phyloP scores from a whole-genome alignment of 2,888 invertebrate species.

The Drosophila hamatofila region DNA sequence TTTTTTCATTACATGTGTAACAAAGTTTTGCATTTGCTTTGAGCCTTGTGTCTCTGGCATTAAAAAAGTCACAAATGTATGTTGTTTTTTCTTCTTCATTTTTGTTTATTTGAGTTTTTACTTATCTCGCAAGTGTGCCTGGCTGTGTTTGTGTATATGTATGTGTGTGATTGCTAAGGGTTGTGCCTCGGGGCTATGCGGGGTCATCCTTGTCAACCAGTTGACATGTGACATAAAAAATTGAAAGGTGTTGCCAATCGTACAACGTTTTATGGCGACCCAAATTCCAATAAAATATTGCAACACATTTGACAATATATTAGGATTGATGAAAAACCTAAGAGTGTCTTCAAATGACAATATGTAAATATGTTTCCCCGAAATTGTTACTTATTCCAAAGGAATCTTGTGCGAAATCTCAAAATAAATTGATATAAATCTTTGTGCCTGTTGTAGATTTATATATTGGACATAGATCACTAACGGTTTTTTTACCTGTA shows the following conservation, averaged over 20 bases:
- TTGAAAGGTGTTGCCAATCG: slow-evolving; percentile 58
- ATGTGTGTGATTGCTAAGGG: slow-evolving; percentile 22
- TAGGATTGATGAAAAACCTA: not conserved
- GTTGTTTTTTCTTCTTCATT: slow-evolving; percentile 13
- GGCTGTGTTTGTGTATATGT: slow-evolving; percentile 14
- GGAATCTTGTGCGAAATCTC: not conserved
- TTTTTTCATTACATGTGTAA: slow-evolving; percentile 80
- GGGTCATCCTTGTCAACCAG: slow-evolving; percentile 73
- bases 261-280: slow-evolving; percentile 21
- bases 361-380: not conserved
- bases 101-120: slow-evolving; percentile 53
- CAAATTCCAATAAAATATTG: slow-evolving; percentile 38
- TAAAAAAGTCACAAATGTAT: slow-evolving; percentile 37
- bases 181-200: slow-evolving; percentile 43
- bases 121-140: slow-evolving; percentile 48
- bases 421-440: not conserved
- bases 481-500: too few relatives aligned
- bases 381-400: not conserved
- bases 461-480: not conserved
- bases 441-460: not conserved
- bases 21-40: slow-evolving; percentile 78
- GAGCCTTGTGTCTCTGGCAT: slow-evolving; percentile 68
- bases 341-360: slow-evolving; percentile 3
- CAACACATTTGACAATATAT: slow-evolving; percentile 36
- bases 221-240: slow-evolving; percentile 78